Evolutionary conservation across 1,140 invertebrate genomes (phyloP).

Genomic region (Ctenoplectra terminalis): DNA sequence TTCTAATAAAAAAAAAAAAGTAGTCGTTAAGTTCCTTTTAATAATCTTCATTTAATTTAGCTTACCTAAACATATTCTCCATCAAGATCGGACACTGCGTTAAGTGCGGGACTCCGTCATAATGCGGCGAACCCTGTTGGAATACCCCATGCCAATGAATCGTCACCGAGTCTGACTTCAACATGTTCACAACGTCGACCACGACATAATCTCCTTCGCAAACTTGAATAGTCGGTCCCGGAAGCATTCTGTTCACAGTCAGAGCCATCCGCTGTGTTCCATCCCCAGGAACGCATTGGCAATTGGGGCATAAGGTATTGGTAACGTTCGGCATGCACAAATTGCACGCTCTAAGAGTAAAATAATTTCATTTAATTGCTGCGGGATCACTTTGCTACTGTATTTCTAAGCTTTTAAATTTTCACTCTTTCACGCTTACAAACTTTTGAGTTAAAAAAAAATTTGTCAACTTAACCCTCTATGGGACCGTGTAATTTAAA

Average conservation of each 20-base stretch:
- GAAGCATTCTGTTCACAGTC: slow-evolving; percentile 85
- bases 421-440: too few relatives aligned
- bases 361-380: too few relatives aligned
- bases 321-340: slow-evolving; percentile 1
- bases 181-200: slow-evolving; percentile 92
- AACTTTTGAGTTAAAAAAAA: too few relatives aligned
- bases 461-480: too few relatives aligned
- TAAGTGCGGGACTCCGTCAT: slow-evolving; percentile 95
- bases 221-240: slow-evolving; percentile 85
- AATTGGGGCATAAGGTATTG: slow-evolving; percentile 78
- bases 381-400: too few relatives aligned
- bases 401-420: too few relatives aligned
- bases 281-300: slow-evolving; percentile 85
- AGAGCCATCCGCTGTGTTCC: slow-evolving; percentile 83
- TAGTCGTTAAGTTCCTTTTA: too few relatives aligned
- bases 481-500: too few relatives aligned
- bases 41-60: too few relatives aligned
- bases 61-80: slow-evolving; percentile 90
- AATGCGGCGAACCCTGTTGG: slow-evolving; percentile 91
- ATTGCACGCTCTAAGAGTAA: slow-evolving; percentile 5
- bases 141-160: slow-evolving; percentile 95
- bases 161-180: slow-evolving; percentile 90
- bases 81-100: slow-evolving; percentile 95
- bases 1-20: too few relatives aligned
- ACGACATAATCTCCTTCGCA: slow-evolving; percentile 94